These are phyloP conservation scores for Tillus elongatus DNA, from an alignment of 2,888 invertebrate species.

Conservation along the genomic window DNA sequence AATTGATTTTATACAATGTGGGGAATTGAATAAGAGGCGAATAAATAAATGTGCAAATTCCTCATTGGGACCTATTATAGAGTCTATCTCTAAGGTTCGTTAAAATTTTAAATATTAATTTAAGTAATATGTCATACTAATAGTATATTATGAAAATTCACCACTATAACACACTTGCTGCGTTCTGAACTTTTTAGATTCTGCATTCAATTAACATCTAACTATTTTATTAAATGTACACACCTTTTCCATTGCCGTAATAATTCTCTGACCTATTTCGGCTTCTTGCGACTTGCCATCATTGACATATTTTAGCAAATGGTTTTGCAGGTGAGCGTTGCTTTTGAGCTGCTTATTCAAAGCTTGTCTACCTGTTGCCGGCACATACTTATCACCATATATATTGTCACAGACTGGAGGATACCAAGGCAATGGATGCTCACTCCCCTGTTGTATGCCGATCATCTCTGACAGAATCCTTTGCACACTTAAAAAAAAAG, in stretches of 20 bases:
- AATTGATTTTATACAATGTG: too few species aligned
- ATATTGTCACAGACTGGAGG: constrained; percentile 56
- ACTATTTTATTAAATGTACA: too few species aligned
- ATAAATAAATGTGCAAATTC: too few species aligned
- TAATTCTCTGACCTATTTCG: constrained; percentile 71
- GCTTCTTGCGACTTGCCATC: constrained; percentile 47
- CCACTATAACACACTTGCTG: too few species aligned
- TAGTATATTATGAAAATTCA: too few species aligned
- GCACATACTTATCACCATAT: constrained; percentile 36
- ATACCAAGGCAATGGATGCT: constrained; percentile 69
- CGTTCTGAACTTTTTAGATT: too few species aligned
- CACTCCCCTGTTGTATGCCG: constrained; percentile 49
- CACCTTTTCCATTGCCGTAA: constrained; percentile 60
- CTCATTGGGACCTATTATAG: too few species aligned
- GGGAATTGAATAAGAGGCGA: too few species aligned
- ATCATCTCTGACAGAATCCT: constrained; percentile 53
- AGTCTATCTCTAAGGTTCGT: too few species aligned
- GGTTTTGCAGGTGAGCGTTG: constrained; percentile 29
- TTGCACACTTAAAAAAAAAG: constrained; percentile 39
- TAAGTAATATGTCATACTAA: too few species aligned
- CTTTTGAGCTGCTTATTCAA: constrained; percentile 29
- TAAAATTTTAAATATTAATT: too few species aligned
- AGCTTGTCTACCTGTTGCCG: constrained; percentile 31
- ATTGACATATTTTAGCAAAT: constrained; percentile 37
- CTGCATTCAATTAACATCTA: too few species aligned